Conservation (phyloP, 2,888 invertebrate species). For the Hydrotaea diabolus region DNA sequence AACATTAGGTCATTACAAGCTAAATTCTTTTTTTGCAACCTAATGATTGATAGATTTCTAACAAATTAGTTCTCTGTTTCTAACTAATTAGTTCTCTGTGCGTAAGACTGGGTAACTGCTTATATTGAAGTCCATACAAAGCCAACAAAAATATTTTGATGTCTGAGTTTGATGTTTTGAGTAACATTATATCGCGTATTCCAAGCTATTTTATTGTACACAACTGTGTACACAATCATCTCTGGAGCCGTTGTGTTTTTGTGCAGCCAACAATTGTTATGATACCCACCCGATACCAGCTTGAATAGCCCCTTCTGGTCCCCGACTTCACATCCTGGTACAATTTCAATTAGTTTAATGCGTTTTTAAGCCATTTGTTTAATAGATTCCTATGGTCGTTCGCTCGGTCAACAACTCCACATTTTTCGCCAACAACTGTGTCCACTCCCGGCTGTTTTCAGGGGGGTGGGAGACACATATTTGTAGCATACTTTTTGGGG, state of each 20-base stretch:
- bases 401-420: neutral
- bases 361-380: slow-evolving; percentile 76
- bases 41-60: too few species aligned
- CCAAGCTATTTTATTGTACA: neutral
- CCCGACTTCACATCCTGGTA: slow-evolving; percentile 66
- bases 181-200: too few species aligned
- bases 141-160: too few species aligned
- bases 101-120: too few species aligned
- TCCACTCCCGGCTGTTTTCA: slow-evolving; percentile 43
- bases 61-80: too few species aligned
- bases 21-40: too few species aligned
- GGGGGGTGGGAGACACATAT: neutral
- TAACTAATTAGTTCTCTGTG: too few species aligned
- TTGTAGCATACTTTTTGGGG: slow-evolving; percentile 51
- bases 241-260: neutral
- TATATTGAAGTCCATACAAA: too few species aligned
- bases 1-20: too few species aligned
- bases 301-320: neutral
- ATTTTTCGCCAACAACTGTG: neutral
- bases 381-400: slow-evolving; percentile 71
- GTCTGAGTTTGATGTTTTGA: too few species aligned
- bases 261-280: slow-evolving; percentile 52
- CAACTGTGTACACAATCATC: neutral
- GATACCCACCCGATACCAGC: neutral
- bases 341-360: slow-evolving; percentile 78